These are phyloP conservation scores for Drosophila watanabei DNA, from an alignment of 1,140 invertebrate species.

Conservation along the genomic window DNA sequence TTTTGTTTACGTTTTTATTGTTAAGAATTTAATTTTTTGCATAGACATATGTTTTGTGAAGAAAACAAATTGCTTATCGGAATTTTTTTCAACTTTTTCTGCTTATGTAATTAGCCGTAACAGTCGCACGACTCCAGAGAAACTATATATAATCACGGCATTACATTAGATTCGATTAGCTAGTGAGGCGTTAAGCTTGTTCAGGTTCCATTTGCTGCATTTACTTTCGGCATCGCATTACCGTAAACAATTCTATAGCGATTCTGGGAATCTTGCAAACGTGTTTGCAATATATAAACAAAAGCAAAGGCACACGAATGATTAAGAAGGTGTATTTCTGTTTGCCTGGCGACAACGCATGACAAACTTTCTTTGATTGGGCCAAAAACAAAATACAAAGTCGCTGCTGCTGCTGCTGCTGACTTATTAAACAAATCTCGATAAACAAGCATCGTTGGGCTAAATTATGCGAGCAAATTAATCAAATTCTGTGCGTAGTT, in stretches of 20 bases:
- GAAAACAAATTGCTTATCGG: background rate
- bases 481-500: slow-evolving; percentile 70
- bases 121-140: background rate
- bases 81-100: background rate
- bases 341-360: slow-evolving; percentile 44
- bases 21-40: background rate
- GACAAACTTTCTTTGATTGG: slow-evolving; percentile 64
- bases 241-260: slow-evolving; percentile 32
- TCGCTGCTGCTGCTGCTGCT: slow-evolving; percentile 46
- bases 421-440: slow-evolving; percentile 61
- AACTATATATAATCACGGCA: background rate
- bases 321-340: slow-evolving; percentile 16
- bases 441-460: slow-evolving; percentile 47
- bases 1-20: slow-evolving; percentile 6
- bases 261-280: slow-evolving; percentile 53
- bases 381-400: slow-evolving; percentile 11
- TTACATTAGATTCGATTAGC: slow-evolving; percentile 30
- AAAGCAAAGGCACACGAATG: slow-evolving; percentile 12
- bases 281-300: slow-evolving; percentile 50
- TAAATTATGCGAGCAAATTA: slow-evolving; percentile 70
- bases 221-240: slow-evolving; percentile 47
- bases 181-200: slow-evolving; percentile 59
- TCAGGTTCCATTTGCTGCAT: slow-evolving; percentile 41
- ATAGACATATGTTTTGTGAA: background rate
- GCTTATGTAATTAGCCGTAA: slow-evolving; percentile 5